These are phyloP conservation scores for Sesamia nonagrioides DNA, from an alignment of 1,140 invertebrate species.

Conservation along the genomic window DNA sequence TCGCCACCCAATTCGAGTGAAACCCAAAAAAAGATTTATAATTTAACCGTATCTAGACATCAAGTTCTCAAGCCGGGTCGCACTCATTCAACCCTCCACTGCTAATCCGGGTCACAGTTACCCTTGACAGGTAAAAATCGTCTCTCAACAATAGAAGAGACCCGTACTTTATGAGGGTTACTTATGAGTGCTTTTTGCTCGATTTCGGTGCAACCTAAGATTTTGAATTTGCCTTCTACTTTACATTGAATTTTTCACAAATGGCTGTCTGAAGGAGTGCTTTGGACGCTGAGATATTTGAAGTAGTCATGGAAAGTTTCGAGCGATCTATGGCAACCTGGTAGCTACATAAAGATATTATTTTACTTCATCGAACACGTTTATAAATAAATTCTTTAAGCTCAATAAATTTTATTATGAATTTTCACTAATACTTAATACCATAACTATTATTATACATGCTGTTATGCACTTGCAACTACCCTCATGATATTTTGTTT, in stretches of 20 bases:
- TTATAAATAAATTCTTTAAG: no score
- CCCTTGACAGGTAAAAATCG: constrained; percentile 65
- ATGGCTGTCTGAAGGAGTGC: background rate
- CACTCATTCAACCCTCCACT: constrained; percentile 53
- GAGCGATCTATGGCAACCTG: background rate
- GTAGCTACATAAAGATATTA: no score
- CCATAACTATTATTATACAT: no score
- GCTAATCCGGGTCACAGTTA: constrained; percentile 55
- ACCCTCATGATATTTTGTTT: no score
- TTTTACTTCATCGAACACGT: no score
- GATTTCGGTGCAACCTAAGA: constrained; percentile 40
- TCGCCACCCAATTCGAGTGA: background rate
- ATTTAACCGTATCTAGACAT: constrained; percentile 21
- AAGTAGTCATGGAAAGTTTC: background rate
- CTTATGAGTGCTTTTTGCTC: constrained; percentile 52
- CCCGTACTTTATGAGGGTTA: constrained; percentile 55
- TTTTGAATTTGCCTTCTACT: constrained; percentile 46
- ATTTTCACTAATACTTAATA: no score
- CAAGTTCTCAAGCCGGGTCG: constrained; percentile 18
- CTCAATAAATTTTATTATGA: no score
- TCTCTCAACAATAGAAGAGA: constrained; percentile 55
- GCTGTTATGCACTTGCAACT: no score
- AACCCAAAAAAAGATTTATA: constrained; percentile 22
- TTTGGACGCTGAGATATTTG: background rate
- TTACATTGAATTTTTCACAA: constrained; percentile 35